These are phyloP conservation scores for Orchestia grillus DNA, from an alignment of 1,140 invertebrate genomes.

Conservation along the genomic window DNA sequence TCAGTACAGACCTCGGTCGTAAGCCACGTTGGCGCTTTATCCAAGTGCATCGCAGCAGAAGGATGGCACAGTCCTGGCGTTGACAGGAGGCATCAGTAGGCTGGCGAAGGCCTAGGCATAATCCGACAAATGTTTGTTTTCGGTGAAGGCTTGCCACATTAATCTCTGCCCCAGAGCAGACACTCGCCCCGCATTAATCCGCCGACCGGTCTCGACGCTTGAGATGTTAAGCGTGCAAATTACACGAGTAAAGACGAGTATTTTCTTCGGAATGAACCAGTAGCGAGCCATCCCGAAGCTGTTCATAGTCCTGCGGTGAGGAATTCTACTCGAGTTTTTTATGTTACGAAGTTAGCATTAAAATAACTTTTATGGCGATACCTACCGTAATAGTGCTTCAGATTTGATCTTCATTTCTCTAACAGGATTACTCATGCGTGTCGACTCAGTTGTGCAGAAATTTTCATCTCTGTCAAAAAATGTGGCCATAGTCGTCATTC, in stretches of 20 bases:
- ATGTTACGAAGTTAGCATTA: not conserved
- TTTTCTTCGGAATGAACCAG: not conserved
- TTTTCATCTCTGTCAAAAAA: no score
- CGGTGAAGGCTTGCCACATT: constrained; percentile 9
- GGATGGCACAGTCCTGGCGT: not conserved
- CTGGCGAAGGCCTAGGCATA: not conserved
- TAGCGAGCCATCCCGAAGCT: no score
- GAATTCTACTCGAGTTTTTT: not conserved
- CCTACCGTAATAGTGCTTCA: no score
- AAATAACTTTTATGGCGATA: not conserved
- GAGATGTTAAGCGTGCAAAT: not conserved
- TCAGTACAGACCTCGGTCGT: no score
- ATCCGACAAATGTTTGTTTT: constrained; percentile 38
- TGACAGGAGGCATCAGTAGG: not conserved
- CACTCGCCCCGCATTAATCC: not conserved
- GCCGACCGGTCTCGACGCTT: not conserved
- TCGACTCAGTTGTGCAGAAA: not conserved
- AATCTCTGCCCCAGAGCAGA: not conserved
- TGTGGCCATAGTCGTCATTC: no score
- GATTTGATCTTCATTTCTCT: not conserved
- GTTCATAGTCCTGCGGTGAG: no score
- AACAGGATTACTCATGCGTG: not conserved
- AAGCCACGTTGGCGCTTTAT: no score
- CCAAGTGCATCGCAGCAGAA: not conserved
- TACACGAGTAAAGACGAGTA: not conserved